Conservation (phyloP, 2,888 invertebrate species). For the Tupiocoris notatus region DNA sequence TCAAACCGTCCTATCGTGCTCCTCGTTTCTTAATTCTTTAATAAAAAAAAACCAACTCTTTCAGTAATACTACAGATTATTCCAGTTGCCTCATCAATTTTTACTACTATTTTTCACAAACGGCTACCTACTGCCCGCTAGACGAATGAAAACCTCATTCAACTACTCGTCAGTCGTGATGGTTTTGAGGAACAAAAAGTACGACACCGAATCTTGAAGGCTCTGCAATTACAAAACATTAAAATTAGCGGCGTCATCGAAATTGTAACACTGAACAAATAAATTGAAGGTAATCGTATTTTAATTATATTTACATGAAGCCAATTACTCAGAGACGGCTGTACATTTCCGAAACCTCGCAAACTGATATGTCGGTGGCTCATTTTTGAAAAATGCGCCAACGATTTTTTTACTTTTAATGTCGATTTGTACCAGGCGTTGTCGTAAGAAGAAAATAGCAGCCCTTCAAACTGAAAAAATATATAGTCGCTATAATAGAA, state of each 20-base stretch:
- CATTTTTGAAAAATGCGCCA: constrained; percentile 4
- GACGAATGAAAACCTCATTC: neutral
- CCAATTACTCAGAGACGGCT: constrained; percentile 14
- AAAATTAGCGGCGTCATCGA: neutral
- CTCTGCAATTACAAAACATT: constrained; percentile 30
- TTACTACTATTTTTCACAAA: too few relatives aligned
- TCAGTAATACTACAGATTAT: too few relatives aligned
- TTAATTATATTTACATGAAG: constrained; percentile 18
- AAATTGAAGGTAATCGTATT: neutral
- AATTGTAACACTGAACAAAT: neutral
- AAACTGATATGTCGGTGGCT: constrained; percentile 5
- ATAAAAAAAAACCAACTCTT: too few relatives aligned
- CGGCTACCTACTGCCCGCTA: neutral
- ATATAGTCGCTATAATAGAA: too few relatives aligned
- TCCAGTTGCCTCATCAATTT: too few relatives aligned
- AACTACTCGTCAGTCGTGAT: constrained; percentile 12
- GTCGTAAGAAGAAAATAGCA: constrained; percentile 28
- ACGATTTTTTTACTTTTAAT: neutral
- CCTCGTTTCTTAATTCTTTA: too few relatives aligned
- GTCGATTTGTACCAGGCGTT: constrained; percentile 30
- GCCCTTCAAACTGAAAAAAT: constrained; percentile 13
- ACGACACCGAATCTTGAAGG: constrained; percentile 41
- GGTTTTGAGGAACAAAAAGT: constrained; percentile 38
- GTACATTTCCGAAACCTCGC: constrained; percentile 28
- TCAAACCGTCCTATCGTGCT: too few relatives aligned